Percentiles rank a stretch among this genome's conserved stretches.
Evolutionary conservation across 2,797 vertebrate genomes (phyloP).

Genomic region (Nyctibius grandis): DNA sequence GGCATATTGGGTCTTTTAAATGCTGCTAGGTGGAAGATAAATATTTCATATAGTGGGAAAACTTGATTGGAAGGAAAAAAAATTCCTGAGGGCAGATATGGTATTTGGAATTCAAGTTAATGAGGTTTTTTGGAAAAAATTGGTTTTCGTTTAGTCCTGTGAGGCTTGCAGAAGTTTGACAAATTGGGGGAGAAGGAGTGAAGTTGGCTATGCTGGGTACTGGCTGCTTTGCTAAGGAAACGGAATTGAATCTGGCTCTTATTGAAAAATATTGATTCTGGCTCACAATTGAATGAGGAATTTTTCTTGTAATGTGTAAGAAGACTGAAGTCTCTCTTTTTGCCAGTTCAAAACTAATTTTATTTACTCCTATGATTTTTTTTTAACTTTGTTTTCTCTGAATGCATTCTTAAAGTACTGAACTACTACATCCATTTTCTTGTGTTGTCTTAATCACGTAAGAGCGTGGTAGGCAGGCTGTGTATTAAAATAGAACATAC

Average conservation of each 20-base stretch:
- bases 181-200: not conserved
- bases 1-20: constrained; percentile 31
- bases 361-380: constrained; percentile 50
- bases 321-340: constrained; percentile 52
- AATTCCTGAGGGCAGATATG: constrained; percentile 33
- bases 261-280: constrained; percentile 69
- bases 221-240: constrained; percentile 48
- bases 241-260: constrained; percentile 60
- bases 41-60: constrained; percentile 39
- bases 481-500: constrained; percentile 11
- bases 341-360: constrained; percentile 50
- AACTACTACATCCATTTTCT: constrained; percentile 37
- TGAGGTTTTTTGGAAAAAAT: not conserved
- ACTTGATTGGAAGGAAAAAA: constrained; percentile 34
- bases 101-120: constrained; percentile 46
- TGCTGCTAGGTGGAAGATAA: constrained; percentile 37
- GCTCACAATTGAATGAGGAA: constrained; percentile 61
- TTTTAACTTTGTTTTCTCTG: constrained; percentile 54
- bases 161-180: constrained; percentile 37
- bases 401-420: constrained; percentile 43
- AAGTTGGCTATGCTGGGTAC: constrained; percentile 11
- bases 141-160: constrained; percentile 21
- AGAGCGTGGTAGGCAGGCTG: not conserved
- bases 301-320: constrained; percentile 59
- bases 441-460: constrained; percentile 19